A percentile compares a stretch with the other conserved stretches of the same genome.
Evolutionary conservation across 1,140 invertebrate genomes (phyloP).

Genomic region (Sipha flava): DNA sequence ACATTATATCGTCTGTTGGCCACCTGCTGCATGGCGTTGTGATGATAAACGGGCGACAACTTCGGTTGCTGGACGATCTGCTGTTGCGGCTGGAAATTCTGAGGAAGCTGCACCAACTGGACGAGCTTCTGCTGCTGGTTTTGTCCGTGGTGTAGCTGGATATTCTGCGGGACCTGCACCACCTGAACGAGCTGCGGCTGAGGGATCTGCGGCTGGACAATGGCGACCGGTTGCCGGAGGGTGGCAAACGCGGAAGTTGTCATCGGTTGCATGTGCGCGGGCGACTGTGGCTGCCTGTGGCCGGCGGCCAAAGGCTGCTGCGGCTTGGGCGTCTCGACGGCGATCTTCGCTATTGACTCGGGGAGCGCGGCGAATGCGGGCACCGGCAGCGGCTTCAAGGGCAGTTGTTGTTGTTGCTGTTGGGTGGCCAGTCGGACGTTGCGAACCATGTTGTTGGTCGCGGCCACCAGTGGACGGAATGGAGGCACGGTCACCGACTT

Average conservation of each 20-base stretch:
- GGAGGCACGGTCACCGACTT: conserved; percentile 50
- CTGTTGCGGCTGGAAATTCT: not conserved
- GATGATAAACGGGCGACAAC: not conserved
- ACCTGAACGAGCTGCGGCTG: too few relatives aligned
- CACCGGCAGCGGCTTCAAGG: conserved; percentile 41
- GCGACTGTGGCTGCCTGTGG: not conserved
- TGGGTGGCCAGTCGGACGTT: conserved; percentile 41
- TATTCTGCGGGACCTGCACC: not conserved
- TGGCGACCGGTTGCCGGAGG: not conserved
- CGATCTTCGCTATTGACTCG: conserved; percentile 48
- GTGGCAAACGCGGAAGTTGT: too few relatives aligned
- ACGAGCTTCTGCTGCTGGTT: not conserved
- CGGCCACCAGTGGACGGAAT: conserved; percentile 60
- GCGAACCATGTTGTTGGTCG: conserved; percentile 20
- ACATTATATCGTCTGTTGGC: conserved; percentile 21
- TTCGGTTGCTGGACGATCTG: not conserved
- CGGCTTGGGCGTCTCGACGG: conserved; percentile 35
- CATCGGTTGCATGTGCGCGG: not conserved
- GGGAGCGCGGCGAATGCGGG: conserved; percentile 47
- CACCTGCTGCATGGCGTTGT: not conserved
- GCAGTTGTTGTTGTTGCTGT: conserved; percentile 39
- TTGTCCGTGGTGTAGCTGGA: not conserved
- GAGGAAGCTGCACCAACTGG: too few relatives aligned
- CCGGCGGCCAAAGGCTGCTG: not conserved
- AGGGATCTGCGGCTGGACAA: not conserved